These are phyloP conservation scores for Candoia aspera DNA, from an alignment of 2,113 vertebrate genomes.

Conservation along the genomic window DNA sequence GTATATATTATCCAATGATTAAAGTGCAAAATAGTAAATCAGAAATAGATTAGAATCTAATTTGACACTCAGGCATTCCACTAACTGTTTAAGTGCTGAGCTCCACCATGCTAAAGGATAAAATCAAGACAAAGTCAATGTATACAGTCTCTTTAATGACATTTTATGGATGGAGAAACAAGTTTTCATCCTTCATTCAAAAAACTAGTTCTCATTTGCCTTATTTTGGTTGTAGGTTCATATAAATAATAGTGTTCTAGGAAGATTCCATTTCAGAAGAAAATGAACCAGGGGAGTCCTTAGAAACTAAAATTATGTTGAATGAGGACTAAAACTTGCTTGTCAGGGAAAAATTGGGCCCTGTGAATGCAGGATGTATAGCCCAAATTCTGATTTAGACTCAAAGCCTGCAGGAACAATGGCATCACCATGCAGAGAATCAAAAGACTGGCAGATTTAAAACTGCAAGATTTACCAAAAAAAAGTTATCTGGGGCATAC, in stretches of 20 bases:
- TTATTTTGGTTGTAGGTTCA: not conserved
- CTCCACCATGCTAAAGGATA: not conserved
- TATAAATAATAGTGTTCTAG: not conserved
- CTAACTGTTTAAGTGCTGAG: not conserved
- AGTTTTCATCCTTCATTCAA: not conserved
- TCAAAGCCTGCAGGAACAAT: not conserved
- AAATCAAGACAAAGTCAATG: not conserved
- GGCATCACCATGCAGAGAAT: not conserved
- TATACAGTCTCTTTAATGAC: not conserved
- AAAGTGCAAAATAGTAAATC: not conserved
- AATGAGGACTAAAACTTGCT: not conserved
- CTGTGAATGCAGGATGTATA: not conserved
- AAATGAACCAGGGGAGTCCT: not conserved
- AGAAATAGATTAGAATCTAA: conserved; percentile 4
- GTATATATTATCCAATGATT: not conserved
- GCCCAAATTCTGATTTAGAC: not conserved
- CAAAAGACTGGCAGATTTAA: not conserved
- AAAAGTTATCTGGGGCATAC: not conserved
- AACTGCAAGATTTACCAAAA: not conserved
- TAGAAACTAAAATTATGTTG: not conserved
- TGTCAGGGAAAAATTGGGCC: not conserved
- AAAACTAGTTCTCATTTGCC: not conserved
- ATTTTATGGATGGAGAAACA: not conserved
- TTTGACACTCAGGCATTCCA: not conserved
- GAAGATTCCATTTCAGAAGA: not conserved